Percentiles rank a stretch among this genome's conserved stretches.
phyloP scores from a whole-genome alignment of 1,140 invertebrate genomes.

The Cyrtorhinus lividipennis region DNA sequence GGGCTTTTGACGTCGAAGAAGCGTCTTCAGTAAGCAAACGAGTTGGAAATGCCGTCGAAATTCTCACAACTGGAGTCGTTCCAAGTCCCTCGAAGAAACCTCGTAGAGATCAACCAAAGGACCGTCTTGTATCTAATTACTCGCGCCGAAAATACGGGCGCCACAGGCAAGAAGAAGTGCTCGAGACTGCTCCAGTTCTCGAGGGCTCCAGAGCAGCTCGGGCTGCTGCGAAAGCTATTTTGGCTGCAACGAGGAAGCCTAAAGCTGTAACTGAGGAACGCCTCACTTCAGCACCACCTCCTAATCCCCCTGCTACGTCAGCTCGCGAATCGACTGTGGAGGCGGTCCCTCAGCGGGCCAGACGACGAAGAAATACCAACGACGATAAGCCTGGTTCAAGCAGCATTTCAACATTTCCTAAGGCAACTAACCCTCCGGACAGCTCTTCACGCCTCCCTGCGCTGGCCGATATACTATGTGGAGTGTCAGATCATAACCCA shows the following conservation, averaged over 20 bases:
- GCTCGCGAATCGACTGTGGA: no score
- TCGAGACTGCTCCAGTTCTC: neutral
- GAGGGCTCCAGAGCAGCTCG: neutral
- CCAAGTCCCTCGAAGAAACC: neutral
- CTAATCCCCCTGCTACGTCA: no score
- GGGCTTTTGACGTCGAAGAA: conserved; percentile 16
- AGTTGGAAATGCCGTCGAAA: conserved; percentile 51
- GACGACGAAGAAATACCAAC: no score
- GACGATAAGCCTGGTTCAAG: no score
- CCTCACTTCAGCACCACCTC: no score
- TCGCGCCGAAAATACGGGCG: neutral
- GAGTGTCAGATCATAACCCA: neutral
- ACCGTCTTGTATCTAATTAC: neutral
- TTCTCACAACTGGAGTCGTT: neutral
- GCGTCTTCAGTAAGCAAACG: conserved; percentile 49
- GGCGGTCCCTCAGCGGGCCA: no score
- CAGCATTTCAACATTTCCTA: no score
- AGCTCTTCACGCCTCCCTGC: neutral
- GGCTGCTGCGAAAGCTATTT: neutral
- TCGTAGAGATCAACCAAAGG: neutral
- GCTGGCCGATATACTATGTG: neutral
- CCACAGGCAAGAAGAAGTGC: neutral
- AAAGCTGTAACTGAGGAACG: neutral
- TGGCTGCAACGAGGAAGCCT: neutral
- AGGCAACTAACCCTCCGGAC: no score